phyloP scores from a whole-genome alignment of 2,888 invertebrate genomes.

The Margaritifera margaritifera region DNA sequence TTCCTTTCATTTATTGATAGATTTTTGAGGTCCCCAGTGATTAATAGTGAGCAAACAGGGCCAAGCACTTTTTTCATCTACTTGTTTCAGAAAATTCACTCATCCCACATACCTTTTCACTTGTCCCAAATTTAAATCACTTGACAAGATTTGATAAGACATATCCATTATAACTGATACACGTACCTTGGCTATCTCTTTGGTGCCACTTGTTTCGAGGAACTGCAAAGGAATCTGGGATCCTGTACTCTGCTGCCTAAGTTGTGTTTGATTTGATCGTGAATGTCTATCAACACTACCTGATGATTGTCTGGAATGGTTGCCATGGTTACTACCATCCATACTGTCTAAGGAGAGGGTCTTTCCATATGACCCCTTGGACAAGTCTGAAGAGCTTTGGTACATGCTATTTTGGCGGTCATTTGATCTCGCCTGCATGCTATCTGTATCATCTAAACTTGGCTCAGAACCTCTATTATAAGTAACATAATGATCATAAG shows the following conservation, averaged over 20 bases:
- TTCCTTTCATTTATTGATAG: no score
- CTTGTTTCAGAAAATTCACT: no score
- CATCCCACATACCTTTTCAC: no score
- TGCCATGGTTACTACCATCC: slow-evolving; percentile 51
- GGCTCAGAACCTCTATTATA: slow-evolving; percentile 56
- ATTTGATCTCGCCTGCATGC: slow-evolving; percentile 50
- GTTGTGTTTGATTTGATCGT: slow-evolving; percentile 37
- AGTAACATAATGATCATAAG: slow-evolving; percentile 61
- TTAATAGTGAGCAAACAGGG: no score
- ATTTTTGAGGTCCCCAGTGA: no score
- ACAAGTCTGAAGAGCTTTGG: slow-evolving; percentile 56
- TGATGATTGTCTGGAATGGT: slow-evolving; percentile 63
- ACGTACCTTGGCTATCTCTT: slow-evolving; percentile 57
- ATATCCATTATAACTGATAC: no score
- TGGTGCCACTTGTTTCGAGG: slow-evolving; percentile 57
- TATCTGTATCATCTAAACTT: slow-evolving; percentile 55
- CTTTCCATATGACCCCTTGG: slow-evolving; percentile 46
- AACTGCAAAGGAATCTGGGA: slow-evolving; percentile 67
- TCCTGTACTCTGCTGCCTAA: slow-evolving; percentile 16
- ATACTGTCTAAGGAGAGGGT: slow-evolving; percentile 60
- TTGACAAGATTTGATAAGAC: no score
- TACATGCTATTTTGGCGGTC: slow-evolving; percentile 45
- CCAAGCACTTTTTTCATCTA: no score
- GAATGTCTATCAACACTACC: slow-evolving; percentile 50
- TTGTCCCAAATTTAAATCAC: no score